Evolutionary conservation across 2,797 vertebrate genomes (phyloP).

Genomic region (Avahi laniger): DNA sequence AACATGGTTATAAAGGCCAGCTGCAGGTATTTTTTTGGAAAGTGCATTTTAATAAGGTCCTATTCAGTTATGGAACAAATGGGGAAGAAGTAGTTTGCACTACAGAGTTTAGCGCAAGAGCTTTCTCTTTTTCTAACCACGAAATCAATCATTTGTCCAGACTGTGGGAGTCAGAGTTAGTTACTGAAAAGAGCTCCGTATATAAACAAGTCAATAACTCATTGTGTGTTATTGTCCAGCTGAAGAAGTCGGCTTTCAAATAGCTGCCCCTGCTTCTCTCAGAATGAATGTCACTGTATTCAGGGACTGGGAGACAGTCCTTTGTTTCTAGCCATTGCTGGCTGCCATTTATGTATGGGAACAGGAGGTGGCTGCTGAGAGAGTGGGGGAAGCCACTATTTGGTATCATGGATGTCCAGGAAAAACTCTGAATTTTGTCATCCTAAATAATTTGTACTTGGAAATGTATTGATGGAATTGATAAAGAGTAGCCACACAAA

Average conservation of each 20-base stretch:
- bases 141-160: constrained; percentile 93
- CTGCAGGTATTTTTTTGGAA: constrained; percentile 90
- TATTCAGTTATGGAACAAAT: constrained; percentile 88
- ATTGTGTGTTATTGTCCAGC: constrained; percentile 90
- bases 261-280: constrained; percentile 85
- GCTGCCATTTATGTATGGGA: constrained; percentile 86
- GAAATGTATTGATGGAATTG: background rate
- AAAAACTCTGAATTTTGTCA: constrained; percentile 60
- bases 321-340: constrained; percentile 84
- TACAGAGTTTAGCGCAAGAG: constrained; percentile 87
- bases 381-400: constrained; percentile 55
- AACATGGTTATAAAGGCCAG: constrained; percentile 88
- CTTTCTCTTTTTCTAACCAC: constrained; percentile 87
- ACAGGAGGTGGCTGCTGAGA: constrained; percentile 80
- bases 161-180: constrained; percentile 90
- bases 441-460: background rate
- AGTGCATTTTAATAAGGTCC: constrained; percentile 91
- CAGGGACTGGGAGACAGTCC: constrained; percentile 81
- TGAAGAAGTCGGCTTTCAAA: constrained; percentile 88
- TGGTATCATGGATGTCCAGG: constrained; percentile 42
- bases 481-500: constrained; percentile 1
- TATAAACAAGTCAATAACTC: constrained; percentile 93
- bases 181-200: constrained; percentile 90
- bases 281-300: constrained; percentile 88
- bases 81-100: constrained; percentile 87